Base-by-base conservation (phyloP, 1,140 invertebrate species). In the Drosophila leontia region DNA sequence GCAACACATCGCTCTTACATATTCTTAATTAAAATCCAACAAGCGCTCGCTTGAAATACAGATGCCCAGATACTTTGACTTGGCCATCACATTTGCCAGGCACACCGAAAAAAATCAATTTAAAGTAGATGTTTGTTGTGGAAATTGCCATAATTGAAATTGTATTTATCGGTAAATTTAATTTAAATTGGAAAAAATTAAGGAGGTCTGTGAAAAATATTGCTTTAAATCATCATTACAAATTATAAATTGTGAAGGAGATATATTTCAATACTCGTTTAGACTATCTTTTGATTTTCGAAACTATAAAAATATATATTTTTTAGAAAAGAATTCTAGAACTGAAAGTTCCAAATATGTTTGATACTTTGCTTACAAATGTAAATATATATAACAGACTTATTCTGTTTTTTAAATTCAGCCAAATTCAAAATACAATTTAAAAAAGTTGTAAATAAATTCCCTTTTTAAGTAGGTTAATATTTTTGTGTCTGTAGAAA, bases 1-100 rank as follows among this genome's bases (percentile, higher is more conserved):
- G 65, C 64, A 65, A 65, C 57, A 56, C 56, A 61, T 62, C 42
- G 63, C 62, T 76, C 75, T 51, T 79, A 77, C 47, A 82, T 86
- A 82, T 67, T 80, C 87, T 78, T 88, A 88, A 87, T 88, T 87
- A 87, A 87, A 88, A 82, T 64, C 70, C 67, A 79, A 79, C 76
- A 59, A 68, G 51, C 56, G 17, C 45, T 64, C 35, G 37, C 75
- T 29, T 35, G 37, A 41, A 32, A 64, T 44, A 17, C 65, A 61
- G 29, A 59, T 67, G 61, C 61, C 62, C 37, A 48, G 51, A 81
- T 85, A 75, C 82, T 75, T 86, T 86, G 75, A 58, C 76, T 82
- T 82, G 83, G 83, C 80, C 83, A 42, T 78, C 72, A 72, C 81
- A 76, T 68, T 64, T 60, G 50, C 47, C 44, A 35, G 71, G 11